Evolutionary conservation across 2,888 invertebrate genomes (phyloP).

Genomic region (Anthoptus insignis): DNA sequence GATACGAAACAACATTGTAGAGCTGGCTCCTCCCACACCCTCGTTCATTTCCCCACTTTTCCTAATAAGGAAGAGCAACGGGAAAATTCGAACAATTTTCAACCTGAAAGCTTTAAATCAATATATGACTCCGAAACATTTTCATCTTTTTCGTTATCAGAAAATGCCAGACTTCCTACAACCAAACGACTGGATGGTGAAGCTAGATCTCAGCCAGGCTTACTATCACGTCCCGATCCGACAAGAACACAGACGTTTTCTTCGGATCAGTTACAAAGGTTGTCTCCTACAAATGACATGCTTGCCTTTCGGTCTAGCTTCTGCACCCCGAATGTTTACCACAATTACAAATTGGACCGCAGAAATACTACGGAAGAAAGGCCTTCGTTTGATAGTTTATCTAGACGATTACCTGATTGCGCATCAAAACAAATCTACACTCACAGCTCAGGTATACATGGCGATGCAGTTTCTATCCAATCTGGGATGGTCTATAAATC

Average conservation of each 20-base stretch:
- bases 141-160: constrained; percentile 36
- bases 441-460: neutral
- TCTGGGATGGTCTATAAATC: neutral
- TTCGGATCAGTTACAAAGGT: constrained; percentile 37
- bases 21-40: constrained; percentile 13
- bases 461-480: neutral
- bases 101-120: constrained; percentile 39
- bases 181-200: constrained; percentile 42
- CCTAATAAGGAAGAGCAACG: constrained; percentile 30
- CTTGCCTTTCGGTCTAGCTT: neutral
- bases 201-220: constrained; percentile 41
- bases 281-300: neutral
- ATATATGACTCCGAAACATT: constrained; percentile 26
- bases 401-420: neutral
- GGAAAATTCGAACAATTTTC: constrained; percentile 35
- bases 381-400: neutral
- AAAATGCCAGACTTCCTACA: constrained; percentile 37
- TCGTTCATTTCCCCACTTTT: constrained; percentile 37
- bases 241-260: constrained; percentile 31
- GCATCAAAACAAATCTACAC: neutral
- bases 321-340: neutral
- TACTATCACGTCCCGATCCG: constrained; percentile 41
- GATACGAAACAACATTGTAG: neutral
- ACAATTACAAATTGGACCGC: neutral
- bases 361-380: too few relatives aligned